phyloP scores from a whole-genome alignment of 1,140 invertebrate species.

The Lucilia sericata region DNA sequence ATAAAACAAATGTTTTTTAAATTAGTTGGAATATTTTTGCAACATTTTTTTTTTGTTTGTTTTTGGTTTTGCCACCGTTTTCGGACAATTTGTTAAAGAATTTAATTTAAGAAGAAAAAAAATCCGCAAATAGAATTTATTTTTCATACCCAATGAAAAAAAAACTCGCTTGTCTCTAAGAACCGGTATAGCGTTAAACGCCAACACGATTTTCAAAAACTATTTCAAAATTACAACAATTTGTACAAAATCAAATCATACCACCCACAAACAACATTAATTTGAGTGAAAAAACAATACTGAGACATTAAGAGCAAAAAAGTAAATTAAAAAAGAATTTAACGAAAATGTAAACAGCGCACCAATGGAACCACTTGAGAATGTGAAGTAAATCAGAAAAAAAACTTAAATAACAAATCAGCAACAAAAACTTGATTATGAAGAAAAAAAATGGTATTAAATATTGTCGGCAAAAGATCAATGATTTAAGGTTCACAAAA shows the following conservation, averaged over 20 bases:
- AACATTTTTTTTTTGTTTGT: background rate
- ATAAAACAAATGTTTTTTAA: conserved; percentile 1
- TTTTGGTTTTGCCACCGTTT: background rate
- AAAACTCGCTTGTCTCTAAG: background rate
- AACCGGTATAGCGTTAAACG: background rate
- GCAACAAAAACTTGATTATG: background rate
- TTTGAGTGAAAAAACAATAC: background rate
- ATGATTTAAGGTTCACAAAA: background rate
- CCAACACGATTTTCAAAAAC: background rate
- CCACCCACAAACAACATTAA: background rate
- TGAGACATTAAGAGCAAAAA: background rate
- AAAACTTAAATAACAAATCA: background rate
- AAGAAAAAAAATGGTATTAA: background rate
- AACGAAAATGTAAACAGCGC: background rate
- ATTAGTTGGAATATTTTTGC: background rate
- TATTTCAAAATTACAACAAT: background rate
- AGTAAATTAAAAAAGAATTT: background rate
- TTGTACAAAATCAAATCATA: background rate
- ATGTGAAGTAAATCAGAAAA: background rate
- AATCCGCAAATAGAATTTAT: no score
- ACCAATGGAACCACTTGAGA: background rate
- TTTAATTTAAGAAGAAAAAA: background rate
- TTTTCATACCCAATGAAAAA: no score
- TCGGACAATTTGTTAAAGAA: background rate
- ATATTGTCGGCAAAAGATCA: background rate